phyloP scores from a whole-genome alignment of 2,888 invertebrate genomes.

The Heliconius ismenius region DNA sequence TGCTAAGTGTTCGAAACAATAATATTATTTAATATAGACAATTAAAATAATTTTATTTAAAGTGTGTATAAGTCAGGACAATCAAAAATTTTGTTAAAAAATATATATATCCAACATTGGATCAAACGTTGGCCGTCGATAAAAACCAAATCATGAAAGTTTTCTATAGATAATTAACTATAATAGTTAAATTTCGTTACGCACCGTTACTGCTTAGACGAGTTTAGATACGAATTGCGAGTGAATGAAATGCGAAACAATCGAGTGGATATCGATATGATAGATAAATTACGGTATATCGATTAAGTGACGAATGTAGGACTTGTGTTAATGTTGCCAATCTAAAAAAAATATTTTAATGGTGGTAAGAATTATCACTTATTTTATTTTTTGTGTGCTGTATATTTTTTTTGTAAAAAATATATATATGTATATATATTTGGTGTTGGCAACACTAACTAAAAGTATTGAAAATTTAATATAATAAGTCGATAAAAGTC shows the following conservation, averaged over 20 bases:
- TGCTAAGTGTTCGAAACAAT: too few species aligned
- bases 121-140: conserved; percentile 6
- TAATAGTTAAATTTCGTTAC: conserved; percentile 47
- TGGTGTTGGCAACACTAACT: conserved; percentile 7
- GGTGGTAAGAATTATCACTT: neutral
- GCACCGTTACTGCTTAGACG: conserved; percentile 46
- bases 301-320: conserved; percentile 14
- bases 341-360: neutral
- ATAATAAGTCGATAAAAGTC: neutral
- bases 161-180: conserved; percentile 30
- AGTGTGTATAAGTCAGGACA: too few species aligned
- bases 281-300: conserved; percentile 17
- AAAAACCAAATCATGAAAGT: conserved; percentile 5
- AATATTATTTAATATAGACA: too few species aligned
- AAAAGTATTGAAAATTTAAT: neutral
- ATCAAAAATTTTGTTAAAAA: too few species aligned
- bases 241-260: conserved; percentile 20
- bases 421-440: neutral
- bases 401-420: neutral
- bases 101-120: neutral
- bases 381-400: neutral
- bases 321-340: conserved; percentile 17
- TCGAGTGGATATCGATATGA: conserved; percentile 13
- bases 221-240: conserved; percentile 27
- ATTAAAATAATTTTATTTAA: too few species aligned